phyloP scores from a whole-genome alignment of 2,888 invertebrate species.

The Cylindroiulus punctatus region DNA sequence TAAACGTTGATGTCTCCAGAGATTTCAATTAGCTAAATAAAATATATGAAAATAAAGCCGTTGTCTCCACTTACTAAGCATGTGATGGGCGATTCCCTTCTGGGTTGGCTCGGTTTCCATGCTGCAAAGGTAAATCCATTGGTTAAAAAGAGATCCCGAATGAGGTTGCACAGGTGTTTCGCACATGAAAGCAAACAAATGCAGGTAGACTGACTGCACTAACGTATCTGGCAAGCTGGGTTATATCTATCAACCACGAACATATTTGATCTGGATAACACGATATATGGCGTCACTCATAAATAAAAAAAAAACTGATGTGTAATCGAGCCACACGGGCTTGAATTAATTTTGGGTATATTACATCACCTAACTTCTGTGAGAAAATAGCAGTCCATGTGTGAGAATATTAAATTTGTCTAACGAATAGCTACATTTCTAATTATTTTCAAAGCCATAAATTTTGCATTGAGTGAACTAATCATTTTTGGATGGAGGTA shows the following conservation, averaged over 20 bases:
- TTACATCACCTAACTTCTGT: too few relatives aligned
- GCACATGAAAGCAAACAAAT: constrained; percentile 15
- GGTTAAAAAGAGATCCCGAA: background rate
- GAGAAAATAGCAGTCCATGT: too few relatives aligned
- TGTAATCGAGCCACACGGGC: too few relatives aligned
- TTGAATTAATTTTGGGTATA: too few relatives aligned
- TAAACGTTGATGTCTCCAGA: background rate
- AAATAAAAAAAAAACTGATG: background rate
- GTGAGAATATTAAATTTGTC: too few relatives aligned
- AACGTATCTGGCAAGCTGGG: constrained; percentile 31
- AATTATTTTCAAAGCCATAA: too few relatives aligned
- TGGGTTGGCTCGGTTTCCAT: constrained; percentile 52
- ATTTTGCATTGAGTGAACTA: too few relatives aligned
- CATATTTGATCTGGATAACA: background rate
- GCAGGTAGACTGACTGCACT: background rate
- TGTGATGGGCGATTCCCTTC: constrained; percentile 20
- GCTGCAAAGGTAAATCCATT: constrained; percentile 53
- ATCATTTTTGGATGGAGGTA: too few relatives aligned
- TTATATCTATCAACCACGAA: constrained; percentile 11
- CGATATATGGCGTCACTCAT: background rate
- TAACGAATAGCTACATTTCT: too few relatives aligned
- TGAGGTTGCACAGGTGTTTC: constrained; percentile 50
- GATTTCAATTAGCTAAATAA: background rate
- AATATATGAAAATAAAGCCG: background rate
- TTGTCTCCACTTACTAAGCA: constrained; percentile 53